Conservation (phyloP, 2,888 invertebrate genomes). For the Caradrina clavipalpis region DNA sequence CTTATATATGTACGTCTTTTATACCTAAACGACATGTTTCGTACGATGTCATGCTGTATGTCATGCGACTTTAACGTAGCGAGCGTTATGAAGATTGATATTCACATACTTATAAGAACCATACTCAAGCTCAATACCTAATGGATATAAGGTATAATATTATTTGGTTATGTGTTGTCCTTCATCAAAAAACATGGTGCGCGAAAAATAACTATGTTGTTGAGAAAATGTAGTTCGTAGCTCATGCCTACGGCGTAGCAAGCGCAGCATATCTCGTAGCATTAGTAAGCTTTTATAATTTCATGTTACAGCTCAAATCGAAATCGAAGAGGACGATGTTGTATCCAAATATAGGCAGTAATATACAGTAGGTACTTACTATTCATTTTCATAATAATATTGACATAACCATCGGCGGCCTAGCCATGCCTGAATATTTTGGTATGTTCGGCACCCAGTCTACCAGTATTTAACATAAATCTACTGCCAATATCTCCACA, state of each 20-base stretch:
- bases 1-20: slow-evolving; percentile 37
- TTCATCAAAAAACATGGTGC: neutral
- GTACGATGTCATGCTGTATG: slow-evolving; percentile 15
- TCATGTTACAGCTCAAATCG: neutral
- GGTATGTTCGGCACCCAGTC: too few relatives aligned
- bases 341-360: too few relatives aligned
- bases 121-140: neutral
- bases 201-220: too few relatives aligned
- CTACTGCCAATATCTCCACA: too few relatives aligned
- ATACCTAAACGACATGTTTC: slow-evolving; percentile 24
- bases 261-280: neutral
- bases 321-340: neutral
- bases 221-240: neutral
- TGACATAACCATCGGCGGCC: too few relatives aligned
- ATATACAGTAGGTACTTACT: too few relatives aligned
- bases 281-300: neutral
- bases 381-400: neutral
- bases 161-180: neutral
- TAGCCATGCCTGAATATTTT: too few relatives aligned
- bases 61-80: slow-evolving; percentile 19
- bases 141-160: neutral
- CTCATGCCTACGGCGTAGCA: slow-evolving; percentile 13
- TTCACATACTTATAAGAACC: neutral
- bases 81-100: slow-evolving; percentile 36
- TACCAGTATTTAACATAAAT: too few relatives aligned